phyloP scores from a whole-genome alignment of 1,140 invertebrate genomes.

The Frieseomelitta varia region DNA sequence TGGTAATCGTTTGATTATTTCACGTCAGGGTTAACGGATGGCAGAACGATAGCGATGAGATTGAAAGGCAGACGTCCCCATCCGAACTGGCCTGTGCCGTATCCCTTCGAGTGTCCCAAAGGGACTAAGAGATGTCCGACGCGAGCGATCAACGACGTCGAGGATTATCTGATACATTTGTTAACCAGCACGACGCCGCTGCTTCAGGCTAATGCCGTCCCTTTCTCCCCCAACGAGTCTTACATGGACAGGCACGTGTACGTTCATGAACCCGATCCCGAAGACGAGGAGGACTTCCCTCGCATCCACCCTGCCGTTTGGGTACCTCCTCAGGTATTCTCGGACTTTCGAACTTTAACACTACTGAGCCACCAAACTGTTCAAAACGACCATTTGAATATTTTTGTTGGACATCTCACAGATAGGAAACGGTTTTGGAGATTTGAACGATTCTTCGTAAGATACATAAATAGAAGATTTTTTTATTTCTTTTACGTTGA shows the following conservation, averaged over 20 bases:
- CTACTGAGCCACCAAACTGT: too few species aligned
- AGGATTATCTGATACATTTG: slow-evolving; percentile 69
- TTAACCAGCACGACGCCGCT: slow-evolving; percentile 24
- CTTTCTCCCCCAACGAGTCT: neutral
- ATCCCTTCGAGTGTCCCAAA: slow-evolving; percentile 65
- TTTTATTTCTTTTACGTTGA: too few species aligned
- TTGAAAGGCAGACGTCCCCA: slow-evolving; percentile 71
- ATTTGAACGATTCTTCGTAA: too few species aligned
- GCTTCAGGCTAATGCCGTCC: neutral
- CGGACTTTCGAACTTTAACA: neutral
- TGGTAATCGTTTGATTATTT: neutral
- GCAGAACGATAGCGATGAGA: slow-evolving; percentile 69
- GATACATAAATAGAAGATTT: too few species aligned
- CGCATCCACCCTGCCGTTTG: slow-evolving; percentile 64
- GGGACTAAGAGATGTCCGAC: slow-evolving; percentile 57
- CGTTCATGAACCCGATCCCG: slow-evolving; percentile 47
- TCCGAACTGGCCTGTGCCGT: slow-evolving; percentile 68
- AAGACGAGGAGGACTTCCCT: slow-evolving; percentile 51
- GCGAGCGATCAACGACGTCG: slow-evolving; percentile 72
- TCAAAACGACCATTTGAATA: too few species aligned
- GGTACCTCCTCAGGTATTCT: slow-evolving; percentile 65
- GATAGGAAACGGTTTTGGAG: too few species aligned
- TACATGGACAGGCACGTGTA: slow-evolving; percentile 64
- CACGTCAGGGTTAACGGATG: slow-evolving; percentile 62
- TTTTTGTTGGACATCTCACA: too few species aligned